A percentile compares a stretch with the other conserved stretches of the same genome.
These are phyloP conservation scores for Phengaris arion DNA, from an alignment of 2,888 invertebrate genomes.

Conservation along the genomic window DNA sequence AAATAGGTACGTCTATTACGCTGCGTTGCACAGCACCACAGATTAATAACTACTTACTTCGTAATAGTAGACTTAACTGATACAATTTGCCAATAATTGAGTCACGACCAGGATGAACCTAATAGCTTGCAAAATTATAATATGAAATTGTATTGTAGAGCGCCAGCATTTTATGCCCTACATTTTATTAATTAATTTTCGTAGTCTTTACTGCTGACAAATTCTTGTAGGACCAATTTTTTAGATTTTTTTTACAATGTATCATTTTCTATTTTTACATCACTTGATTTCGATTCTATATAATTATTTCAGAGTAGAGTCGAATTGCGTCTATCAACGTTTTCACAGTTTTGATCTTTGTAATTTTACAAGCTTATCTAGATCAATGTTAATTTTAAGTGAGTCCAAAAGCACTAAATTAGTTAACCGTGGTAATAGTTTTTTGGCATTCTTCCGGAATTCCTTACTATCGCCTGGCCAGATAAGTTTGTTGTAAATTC, in stretches of 20 bases:
- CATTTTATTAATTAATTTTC: conserved; percentile 2
- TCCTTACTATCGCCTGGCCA: not conserved
- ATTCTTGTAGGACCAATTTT: conserved; percentile 43
- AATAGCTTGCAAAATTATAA: not conserved
- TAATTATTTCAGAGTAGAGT: not conserved
- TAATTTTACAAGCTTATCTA: not conserved
- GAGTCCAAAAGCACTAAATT: not conserved
- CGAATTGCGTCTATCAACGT: not conserved
- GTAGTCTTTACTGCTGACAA: conserved; percentile 20
- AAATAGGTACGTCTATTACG: no score
- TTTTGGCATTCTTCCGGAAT: not conserved
- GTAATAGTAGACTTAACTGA: not conserved
- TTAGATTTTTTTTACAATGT: conserved; percentile 30
- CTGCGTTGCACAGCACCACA: not conserved
- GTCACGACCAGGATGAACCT: not conserved
- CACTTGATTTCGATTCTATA: not conserved
- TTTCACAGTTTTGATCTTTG: not conserved
- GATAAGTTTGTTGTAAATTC: not conserved
- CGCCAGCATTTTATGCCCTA: not conserved
- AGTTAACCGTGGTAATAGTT: not conserved
- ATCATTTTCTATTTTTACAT: not conserved
- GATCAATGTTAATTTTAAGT: not conserved
- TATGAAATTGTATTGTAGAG: not conserved
- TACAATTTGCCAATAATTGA: conserved; percentile 4
- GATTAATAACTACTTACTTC: not conserved